phyloP scores from a whole-genome alignment of 2,888 invertebrate genomes.

The Perizoma affinitatum region DNA sequence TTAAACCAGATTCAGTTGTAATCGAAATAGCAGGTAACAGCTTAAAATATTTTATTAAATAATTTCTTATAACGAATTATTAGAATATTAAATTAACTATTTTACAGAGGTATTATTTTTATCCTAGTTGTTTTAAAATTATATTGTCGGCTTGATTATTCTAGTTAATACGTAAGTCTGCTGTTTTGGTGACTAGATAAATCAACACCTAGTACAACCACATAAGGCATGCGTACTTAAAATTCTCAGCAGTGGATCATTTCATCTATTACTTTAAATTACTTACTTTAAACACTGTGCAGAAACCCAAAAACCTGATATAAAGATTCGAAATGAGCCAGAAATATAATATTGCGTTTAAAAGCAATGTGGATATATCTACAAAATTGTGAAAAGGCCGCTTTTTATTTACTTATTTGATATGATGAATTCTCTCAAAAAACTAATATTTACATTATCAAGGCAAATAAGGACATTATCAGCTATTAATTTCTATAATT shows the following conservation, averaged over 20 bases:
- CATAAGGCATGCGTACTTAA: background rate
- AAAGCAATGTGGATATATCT: slow-evolving; percentile 46
- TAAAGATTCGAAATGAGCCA: background rate
- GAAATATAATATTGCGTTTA: background rate
- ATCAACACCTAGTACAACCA: slow-evolving; percentile 37
- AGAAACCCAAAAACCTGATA: background rate
- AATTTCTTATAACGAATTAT: slow-evolving; percentile 1
- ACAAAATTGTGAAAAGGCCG: slow-evolving; percentile 54
- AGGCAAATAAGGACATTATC: slow-evolving; percentile 8
- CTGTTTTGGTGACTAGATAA: slow-evolving; percentile 47
- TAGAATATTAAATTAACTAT: slow-evolving; percentile 22
- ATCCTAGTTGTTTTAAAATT: slow-evolving; percentile 10
- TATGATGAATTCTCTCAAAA: slow-evolving; percentile 48
- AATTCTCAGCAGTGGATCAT: too few species aligned
- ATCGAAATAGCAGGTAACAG: slow-evolving; percentile 8
- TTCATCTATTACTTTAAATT: background rate
- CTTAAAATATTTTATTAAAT: slow-evolving; percentile 28
- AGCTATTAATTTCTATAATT: background rate
- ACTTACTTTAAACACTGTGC: background rate
- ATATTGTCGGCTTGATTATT: slow-evolving; percentile 2
- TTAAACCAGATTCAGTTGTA: too few species aligned
- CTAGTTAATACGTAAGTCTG: slow-evolving; percentile 3
- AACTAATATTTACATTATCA: slow-evolving; percentile 55
- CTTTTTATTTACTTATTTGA: slow-evolving; percentile 31
- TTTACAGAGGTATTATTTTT: slow-evolving; percentile 29